phyloP scores from a whole-genome alignment of 1,140 invertebrate genomes.

The Leptinotarsa defecta region DNA sequence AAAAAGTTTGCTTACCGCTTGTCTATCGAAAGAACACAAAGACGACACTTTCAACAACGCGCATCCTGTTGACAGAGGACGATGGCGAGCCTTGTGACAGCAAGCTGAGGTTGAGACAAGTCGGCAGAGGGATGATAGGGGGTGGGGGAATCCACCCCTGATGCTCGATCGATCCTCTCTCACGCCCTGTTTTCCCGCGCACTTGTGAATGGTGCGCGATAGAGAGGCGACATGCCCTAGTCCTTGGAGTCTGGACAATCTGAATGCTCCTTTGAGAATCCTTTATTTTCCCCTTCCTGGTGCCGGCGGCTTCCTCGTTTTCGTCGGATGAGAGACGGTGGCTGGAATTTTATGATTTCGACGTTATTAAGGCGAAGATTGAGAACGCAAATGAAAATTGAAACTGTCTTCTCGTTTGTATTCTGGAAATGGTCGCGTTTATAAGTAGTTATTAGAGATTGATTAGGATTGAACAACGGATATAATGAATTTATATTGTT shows the following conservation, averaged over 20 bases:
- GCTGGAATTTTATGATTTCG: conserved; percentile 33
- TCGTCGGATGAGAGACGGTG: conserved; percentile 18
- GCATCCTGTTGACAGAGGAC: conserved; percentile 50
- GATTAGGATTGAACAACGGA: too few species aligned
- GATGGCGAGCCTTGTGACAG: conserved; percentile 33
- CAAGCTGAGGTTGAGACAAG: conserved; percentile 41
- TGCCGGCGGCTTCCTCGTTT: conserved; percentile 32
- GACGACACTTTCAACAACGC: conserved; percentile 44
- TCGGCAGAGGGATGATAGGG: conserved; percentile 41
- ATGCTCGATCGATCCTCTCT: conserved; percentile 54
- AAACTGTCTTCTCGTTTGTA: neutral
- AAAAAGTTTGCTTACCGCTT: neutral
- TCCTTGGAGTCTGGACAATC: conserved; percentile 41
- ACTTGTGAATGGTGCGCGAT: conserved; percentile 47
- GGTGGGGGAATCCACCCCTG: conserved; percentile 44
- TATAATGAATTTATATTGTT: too few species aligned
- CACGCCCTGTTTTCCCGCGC: conserved; percentile 55
- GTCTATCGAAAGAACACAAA: conserved; percentile 12
- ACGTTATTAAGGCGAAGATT: neutral
- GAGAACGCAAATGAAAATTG: conserved; percentile 1
- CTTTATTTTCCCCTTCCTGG: conserved; percentile 30
- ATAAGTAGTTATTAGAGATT: too few species aligned
- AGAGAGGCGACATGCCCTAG: conserved; percentile 26
- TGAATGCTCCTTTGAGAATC: conserved; percentile 41
- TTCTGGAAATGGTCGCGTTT: too few species aligned